Percentiles rank a stretch among this genome's conserved stretches.
Conservation (phyloP, 1,140 invertebrate species). For the Myzus persicae region DNA sequence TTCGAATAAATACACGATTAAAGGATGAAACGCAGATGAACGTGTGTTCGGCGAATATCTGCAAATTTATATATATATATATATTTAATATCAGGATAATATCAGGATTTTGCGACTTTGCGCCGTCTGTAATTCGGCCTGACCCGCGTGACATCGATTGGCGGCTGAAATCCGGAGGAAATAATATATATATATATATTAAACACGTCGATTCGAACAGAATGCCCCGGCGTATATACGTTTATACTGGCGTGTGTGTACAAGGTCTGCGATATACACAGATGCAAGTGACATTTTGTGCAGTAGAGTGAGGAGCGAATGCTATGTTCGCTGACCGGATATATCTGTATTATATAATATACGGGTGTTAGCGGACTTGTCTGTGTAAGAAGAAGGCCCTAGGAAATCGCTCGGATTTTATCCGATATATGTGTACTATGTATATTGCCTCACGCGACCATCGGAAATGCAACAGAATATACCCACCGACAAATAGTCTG, state of each 20-base stretch:
- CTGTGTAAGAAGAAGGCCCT: neutral
- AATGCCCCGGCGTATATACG: neutral
- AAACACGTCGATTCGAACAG: neutral
- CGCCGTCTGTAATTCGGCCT: neutral
- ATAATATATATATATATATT: conserved; percentile 26
- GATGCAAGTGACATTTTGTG: neutral
- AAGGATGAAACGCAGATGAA: neutral
- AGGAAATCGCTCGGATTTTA: neutral
- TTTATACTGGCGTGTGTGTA: neutral
- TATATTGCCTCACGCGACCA: neutral
- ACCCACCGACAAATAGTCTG: neutral
- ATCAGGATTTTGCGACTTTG: too few species aligned
- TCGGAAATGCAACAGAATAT: neutral
- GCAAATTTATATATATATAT: neutral
- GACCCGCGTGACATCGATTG: neutral
- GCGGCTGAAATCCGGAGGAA: neutral
- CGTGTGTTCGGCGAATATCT: neutral
- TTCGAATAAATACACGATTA: neutral
- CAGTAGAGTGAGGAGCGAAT: neutral
- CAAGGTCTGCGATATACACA: neutral
- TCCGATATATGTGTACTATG: neutral
- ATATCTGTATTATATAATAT: neutral
- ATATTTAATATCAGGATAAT: too few species aligned
- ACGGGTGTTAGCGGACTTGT: neutral
- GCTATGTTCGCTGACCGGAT: neutral